A percentile compares a stretch with the other conserved stretches of the same genome.
These are phyloP conservation scores for Oncorhynchus tshawytscha DNA, from an alignment of 2,113 vertebrate genomes.

Conservation along the genomic window DNA sequence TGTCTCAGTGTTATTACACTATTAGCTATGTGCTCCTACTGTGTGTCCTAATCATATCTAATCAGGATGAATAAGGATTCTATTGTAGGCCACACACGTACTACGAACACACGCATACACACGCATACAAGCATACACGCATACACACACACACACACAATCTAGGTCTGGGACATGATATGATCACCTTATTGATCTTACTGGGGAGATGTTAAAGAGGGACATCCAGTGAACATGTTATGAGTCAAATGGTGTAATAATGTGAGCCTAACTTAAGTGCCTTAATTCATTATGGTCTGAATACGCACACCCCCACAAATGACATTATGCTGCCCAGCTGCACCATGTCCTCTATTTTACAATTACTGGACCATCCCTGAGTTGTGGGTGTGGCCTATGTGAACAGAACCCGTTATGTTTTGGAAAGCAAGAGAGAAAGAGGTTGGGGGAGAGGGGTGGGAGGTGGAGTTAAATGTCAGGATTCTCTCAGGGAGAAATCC, in stretches of 20 bases:
- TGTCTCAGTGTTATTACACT: conserved; percentile 13
- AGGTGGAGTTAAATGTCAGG: background rate
- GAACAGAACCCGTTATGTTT: background rate
- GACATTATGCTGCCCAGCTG: background rate
- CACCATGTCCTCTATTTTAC: background rate
- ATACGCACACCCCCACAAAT: background rate
- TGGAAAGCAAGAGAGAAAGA: background rate
- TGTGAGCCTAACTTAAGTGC: background rate
- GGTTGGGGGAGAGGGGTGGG: background rate
- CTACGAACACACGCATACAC: too few relatives aligned
- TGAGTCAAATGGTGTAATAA: background rate
- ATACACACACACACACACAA: too few relatives aligned
- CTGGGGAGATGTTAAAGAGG: background rate
- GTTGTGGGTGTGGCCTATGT: background rate
- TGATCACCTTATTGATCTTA: too few relatives aligned
- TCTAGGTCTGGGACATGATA: too few relatives aligned
- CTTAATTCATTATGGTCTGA: background rate
- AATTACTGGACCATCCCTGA: background rate
- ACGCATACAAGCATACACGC: background rate
- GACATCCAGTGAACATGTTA: background rate
- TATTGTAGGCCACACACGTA: background rate
- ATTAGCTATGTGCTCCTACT: conserved; percentile 20
- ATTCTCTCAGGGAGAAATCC: background rate
- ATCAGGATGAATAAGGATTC: background rate
- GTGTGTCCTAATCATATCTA: background rate